Evolutionary conservation across 2,888 invertebrate genomes (phyloP), one percentile per base, ranked within the genome.

Genomic region (Aspidiotus rigidus): DNA sequence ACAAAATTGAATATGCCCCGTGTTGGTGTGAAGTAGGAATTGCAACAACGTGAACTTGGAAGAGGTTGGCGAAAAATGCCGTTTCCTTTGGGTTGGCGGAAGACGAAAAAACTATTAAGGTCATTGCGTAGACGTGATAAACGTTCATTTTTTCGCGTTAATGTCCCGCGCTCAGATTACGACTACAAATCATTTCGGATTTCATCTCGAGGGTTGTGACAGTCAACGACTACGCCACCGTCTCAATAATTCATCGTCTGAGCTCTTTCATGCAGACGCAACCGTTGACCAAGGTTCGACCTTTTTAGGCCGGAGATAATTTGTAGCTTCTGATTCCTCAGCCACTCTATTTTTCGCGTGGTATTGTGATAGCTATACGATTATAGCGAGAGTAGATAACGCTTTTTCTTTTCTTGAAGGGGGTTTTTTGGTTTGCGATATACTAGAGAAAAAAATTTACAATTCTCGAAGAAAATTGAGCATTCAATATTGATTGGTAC

Each of bases 81-180:
- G 49, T 49, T 13, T 13, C 11, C 49, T 49, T n/a, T 13, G 49
- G 49, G 6, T 44, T 49, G 11, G 49, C 49, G n/a, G n/a, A 11
- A 13, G 49, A 11, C 1, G 49, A 49, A 49, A 49, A 49, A n/a
- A 49, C 49, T 49, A 49, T 49, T 49, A 49, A 49, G 49, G 49
- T 49, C 49, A 49, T n/a, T 49, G 49, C 49, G n/a, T 11, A 11
- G 49, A 49, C 49, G 49, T 49, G 49, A 49, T 49, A 49, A 49
- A 49, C 49, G 49, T 49, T 49, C n/a, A 49, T n/a, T 49, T 49
- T 49, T 49, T 49, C 49, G 10, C 49, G 49, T 28, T 28, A 49
- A 49, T n/a, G 49, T 49, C 49, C 11, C n/a, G 49, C 49, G n/a
- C n/a, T 49, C 49, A n/a, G 49, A 49, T 49, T 49, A 49, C 49